A percentile compares a stretch with the other conserved stretches of the same genome.
phyloP scores from a whole-genome alignment of 2,797 vertebrate species.

The Gallirallus australis region DNA sequence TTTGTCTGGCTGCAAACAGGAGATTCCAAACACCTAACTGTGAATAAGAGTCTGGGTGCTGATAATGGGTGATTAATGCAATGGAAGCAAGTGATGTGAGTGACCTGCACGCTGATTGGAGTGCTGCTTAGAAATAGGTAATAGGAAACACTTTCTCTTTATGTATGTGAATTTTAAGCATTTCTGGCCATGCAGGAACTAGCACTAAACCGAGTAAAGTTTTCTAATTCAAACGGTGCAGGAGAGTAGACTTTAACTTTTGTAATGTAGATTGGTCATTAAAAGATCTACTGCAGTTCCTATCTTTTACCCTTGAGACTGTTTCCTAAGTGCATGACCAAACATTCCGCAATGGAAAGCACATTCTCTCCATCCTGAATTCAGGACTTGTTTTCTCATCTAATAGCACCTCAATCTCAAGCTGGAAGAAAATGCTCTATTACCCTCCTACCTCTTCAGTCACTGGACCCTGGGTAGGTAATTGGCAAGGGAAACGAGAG shows the following conservation, averaged over 20 bases:
- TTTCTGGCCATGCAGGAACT: background rate
- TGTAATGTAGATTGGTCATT: background rate
- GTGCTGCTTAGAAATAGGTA: background rate
- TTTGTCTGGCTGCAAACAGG: background rate
- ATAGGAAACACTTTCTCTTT: background rate
- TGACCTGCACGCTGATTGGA: background rate
- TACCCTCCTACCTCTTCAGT: fast-evolving
- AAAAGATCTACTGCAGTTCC: background rate
- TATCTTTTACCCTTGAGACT: background rate
- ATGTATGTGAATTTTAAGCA: background rate
- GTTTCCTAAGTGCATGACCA: background rate
- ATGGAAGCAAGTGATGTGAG: background rate
- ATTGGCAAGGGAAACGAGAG: background rate
- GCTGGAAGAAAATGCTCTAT: background rate
- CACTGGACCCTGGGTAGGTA: background rate
- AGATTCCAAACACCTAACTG: background rate
- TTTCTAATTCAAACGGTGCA: background rate
- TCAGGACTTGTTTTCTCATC: background rate
- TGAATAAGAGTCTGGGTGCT: background rate
- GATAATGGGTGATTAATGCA: background rate
- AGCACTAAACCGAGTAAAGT: background rate
- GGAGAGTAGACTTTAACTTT: fast-evolving
- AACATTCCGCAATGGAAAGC: background rate
- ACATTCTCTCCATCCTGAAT: background rate
- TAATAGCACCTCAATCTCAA: background rate